Evolutionary conservation across 2,113 vertebrate genomes (phyloP).

Genomic region (Macquaria australasica): DNA sequence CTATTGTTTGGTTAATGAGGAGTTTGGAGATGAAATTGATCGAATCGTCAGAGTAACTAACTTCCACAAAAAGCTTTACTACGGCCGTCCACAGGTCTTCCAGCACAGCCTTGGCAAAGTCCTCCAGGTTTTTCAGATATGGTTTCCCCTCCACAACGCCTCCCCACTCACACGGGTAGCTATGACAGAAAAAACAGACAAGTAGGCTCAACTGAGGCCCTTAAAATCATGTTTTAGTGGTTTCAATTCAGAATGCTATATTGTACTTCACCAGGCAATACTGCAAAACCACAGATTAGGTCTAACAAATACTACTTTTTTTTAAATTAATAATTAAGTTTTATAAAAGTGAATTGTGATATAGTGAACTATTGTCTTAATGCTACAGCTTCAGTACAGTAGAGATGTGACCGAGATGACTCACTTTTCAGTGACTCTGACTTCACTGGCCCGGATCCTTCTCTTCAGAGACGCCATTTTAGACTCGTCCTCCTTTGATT

Average conservation of each 20-base stretch:
- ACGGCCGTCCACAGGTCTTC: constrained; percentile 87
- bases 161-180: constrained; percentile 89
- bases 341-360: not conserved
- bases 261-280: not conserved
- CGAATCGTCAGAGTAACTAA: constrained; percentile 49
- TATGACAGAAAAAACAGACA: constrained; percentile 40
- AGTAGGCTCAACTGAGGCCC: not conserved
- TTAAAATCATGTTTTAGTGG: not conserved
- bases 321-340: not conserved
- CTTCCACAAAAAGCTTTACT: constrained; percentile 78
- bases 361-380: not conserved
- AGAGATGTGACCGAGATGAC: not conserved
- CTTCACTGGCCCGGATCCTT: constrained; percentile 65
- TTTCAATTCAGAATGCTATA: not conserved
- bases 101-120: constrained; percentile 85
- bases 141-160: constrained; percentile 86
- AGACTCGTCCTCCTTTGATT: constrained; percentile 85
- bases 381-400: rapidly evolving
- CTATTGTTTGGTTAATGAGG: not conserved
- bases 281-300: not conserved
- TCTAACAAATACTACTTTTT: not conserved
- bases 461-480: constrained; percentile 85
- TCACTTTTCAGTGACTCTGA: constrained; percentile 82
- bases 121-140: constrained; percentile 83
- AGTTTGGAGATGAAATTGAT: not conserved